Evolutionary conservation across 2,888 invertebrate species (phyloP), one percentile per base, ranked within the genome.

Genomic region (Lepidochrysops patricia): DNA sequence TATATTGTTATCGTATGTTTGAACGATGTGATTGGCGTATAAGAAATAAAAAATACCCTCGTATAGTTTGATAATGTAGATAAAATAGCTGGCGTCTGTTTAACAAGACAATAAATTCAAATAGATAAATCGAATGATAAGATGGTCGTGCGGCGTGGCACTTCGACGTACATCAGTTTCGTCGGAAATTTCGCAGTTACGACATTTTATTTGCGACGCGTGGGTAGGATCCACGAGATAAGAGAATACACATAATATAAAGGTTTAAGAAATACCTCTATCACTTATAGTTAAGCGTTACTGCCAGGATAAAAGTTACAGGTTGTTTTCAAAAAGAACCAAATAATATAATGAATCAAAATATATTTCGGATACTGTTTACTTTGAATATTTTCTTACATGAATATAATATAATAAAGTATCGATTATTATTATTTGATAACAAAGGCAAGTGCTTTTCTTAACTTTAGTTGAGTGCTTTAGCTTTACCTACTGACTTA

Each of bases 21-120:
- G 54, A 27, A 27, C 27, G 52, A 15, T 19, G 29, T 54, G 54
- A 54, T 54, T 54, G 54, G 54, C 29, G 54, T 54, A 29, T 19
- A 32, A 29, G 19, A 54, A 50, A 43, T 43, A 19, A 54, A 32
- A 54, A 52, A 52, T 52, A 52, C 27, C 54, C 7, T 29, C 54
- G 19, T 54, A 54, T 54, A 54, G 54, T 54, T 54, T 54, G 54
- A 54, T 32, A 54, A 54, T 54, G 32, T 13, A 52, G 52, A 52
- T 52, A 52, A 52, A 52, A 52, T 52, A 27, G 27, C 15, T 27
- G 27, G 27, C 15, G 26, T 26, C 5, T 52, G 27, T 13, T 13
- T 27, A 27, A 26, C 52, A 19, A 29, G 32, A 54, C 32, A 32
- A 19, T 32, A 54, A 54, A 15, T 32, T 54, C 27, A 13, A 54